Evolutionary conservation across 2,113 vertebrate species (phyloP).

Genomic region (Phodopus roborovskii): DNA sequence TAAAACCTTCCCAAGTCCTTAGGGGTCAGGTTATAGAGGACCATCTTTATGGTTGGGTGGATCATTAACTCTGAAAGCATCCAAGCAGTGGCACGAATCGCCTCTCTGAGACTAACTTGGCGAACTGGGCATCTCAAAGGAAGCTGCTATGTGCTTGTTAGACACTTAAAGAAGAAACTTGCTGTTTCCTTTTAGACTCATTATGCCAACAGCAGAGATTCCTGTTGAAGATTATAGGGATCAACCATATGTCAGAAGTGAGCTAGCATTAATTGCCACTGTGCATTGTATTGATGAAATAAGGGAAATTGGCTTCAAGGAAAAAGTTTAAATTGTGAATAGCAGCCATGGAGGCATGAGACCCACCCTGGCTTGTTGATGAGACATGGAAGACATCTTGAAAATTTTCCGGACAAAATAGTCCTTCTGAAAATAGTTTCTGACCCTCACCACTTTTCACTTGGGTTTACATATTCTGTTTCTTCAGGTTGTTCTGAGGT

Average conservation of each 20-base stretch:
- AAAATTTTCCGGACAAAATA: neutral
- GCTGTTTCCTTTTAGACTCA: constrained; percentile 26
- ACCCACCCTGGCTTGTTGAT: neutral
- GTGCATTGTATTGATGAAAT: neutral
- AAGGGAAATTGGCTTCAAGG: neutral
- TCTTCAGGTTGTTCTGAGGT: neutral
- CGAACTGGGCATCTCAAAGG: constrained; percentile 6
- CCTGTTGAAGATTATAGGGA: constrained; percentile 45
- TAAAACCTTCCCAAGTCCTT: constrained; percentile 48
- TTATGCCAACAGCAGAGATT: neutral
- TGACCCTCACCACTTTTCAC: neutral
- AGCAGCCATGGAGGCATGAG: neutral
- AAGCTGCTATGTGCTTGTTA: constrained; percentile 30
- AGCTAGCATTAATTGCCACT: neutral
- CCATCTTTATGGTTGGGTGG: constrained; percentile 55
- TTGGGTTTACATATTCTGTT: neutral
- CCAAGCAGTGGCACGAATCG: neutral
- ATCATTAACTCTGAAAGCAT: constrained; percentile 58
- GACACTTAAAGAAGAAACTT: constrained; percentile 18
- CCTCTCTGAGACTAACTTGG: constrained; percentile 51
- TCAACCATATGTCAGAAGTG: neutral
- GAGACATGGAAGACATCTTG: neutral
- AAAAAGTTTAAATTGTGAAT: constrained; percentile 1
- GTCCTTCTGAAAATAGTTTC: neutral
- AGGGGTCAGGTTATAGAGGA: constrained; percentile 12